phyloP scores from a whole-genome alignment of 2,113 vertebrate genomes.

The Rhinogobius similis region DNA sequence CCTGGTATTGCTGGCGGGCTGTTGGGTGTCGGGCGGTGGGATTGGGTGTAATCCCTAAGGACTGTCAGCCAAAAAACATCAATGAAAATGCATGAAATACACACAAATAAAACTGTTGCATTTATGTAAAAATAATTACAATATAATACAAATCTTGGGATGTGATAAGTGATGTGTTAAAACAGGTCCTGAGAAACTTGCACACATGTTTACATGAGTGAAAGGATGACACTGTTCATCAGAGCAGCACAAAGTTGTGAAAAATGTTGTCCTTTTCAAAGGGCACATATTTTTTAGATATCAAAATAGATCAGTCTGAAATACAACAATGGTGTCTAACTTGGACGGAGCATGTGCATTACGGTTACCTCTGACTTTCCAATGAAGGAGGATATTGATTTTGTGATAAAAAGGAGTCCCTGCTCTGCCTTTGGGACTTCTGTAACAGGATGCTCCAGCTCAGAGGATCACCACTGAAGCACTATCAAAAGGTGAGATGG shows the following conservation, averaged over 20 bases:
- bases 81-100: too few relatives aligned
- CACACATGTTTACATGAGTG: constrained; percentile 28
- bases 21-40: too few relatives aligned
- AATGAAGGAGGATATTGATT: neutral
- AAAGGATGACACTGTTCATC: constrained; percentile 43
- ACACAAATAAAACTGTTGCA: too few relatives aligned
- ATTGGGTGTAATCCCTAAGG: too few relatives aligned
- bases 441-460: constrained; percentile 11
- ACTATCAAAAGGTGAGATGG: constrained; percentile 14
- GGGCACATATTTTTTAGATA: neutral
- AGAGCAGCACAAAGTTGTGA: constrained; percentile 9
- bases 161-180: neutral
- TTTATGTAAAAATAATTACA: neutral
- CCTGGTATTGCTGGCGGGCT: neutral
- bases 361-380: constrained; percentile 6
- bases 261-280: constrained; percentile 11
- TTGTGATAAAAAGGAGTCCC: constrained; percentile 8
- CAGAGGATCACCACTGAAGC: constrained; percentile 11
- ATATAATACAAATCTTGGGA: neutral
- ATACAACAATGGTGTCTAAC: neutral
- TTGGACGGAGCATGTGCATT: neutral
- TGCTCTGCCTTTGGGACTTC: constrained; percentile 14
- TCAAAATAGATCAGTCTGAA: neutral
- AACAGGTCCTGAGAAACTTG: too few relatives aligned
- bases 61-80: too few relatives aligned